Evolutionary conservation across 2,888 invertebrate species (phyloP).

Genomic region (Nephrotoma flavescens): DNA sequence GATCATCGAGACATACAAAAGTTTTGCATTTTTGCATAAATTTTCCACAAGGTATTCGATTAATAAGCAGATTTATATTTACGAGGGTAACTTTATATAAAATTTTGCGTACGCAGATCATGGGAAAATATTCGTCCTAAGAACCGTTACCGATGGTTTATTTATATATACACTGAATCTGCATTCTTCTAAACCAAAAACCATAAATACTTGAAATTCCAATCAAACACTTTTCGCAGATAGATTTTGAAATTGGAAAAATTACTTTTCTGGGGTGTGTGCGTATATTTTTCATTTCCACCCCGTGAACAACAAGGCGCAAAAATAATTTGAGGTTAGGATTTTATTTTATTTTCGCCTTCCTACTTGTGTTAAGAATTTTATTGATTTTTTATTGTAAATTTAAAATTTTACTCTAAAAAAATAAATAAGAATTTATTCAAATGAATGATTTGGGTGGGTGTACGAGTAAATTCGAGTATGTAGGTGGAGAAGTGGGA

Average conservation of each 20-base stretch:
- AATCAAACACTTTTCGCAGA: background rate
- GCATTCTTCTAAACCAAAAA: background rate
- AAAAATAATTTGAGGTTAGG: background rate
- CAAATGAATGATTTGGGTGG: background rate
- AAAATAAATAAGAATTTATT: background rate
- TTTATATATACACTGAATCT: background rate
- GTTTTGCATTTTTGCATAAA: background rate
- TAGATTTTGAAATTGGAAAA: background rate
- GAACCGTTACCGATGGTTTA: background rate
- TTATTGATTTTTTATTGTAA: background rate
- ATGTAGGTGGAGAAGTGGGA: background rate
- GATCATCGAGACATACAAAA: background rate
- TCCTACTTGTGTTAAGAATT: background rate
- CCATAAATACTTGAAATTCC: background rate
- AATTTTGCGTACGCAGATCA: background rate
- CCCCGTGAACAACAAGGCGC: background rate
- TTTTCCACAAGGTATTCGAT: background rate
- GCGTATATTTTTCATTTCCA: background rate
- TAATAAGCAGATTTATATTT: background rate
- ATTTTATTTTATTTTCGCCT: background rate
- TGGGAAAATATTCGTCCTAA: background rate
- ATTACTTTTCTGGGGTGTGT: background rate
- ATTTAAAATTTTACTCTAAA: background rate
- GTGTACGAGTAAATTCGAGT: background rate
- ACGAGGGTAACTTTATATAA: too few species aligned